Conservation (phyloP, 1,140 invertebrate species). For the Cotesia glomerata region DNA sequence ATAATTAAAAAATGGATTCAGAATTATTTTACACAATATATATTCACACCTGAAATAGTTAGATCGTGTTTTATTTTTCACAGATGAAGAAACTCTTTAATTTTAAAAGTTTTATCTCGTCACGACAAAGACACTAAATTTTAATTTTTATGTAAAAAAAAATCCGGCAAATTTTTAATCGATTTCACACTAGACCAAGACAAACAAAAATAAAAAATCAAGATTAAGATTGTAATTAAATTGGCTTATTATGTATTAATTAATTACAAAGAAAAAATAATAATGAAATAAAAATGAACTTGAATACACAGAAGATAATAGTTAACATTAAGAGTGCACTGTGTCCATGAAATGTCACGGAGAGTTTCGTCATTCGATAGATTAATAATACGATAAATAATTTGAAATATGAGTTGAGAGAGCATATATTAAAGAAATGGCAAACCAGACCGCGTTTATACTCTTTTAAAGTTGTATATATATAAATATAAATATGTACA, state of each 20-base stretch:
- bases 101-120: too few relatives aligned
- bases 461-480: background rate
- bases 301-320: background rate
- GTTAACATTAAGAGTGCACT: background rate
- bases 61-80: too few relatives aligned
- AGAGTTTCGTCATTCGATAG: conserved; percentile 17
- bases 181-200: too few relatives aligned
- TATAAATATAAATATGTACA: background rate
- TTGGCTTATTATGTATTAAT: background rate
- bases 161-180: too few relatives aligned
- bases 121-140: too few relatives aligned
- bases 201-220: too few relatives aligned
- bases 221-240: background rate
- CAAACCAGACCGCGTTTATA: background rate
- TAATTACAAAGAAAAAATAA: background rate
- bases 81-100: too few relatives aligned
- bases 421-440: background rate
- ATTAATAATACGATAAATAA: conserved; percentile 24
- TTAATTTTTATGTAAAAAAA: too few relatives aligned
- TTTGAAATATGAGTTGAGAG: conserved; percentile 10
- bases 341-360: conserved; percentile 21
- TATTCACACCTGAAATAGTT: too few relatives aligned
- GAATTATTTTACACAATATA: too few relatives aligned
- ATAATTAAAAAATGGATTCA: too few relatives aligned
- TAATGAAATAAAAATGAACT: background rate